Evolutionary conservation across 1,140 invertebrate genomes (phyloP).

Genomic region (Nasonia longicornis): DNA sequence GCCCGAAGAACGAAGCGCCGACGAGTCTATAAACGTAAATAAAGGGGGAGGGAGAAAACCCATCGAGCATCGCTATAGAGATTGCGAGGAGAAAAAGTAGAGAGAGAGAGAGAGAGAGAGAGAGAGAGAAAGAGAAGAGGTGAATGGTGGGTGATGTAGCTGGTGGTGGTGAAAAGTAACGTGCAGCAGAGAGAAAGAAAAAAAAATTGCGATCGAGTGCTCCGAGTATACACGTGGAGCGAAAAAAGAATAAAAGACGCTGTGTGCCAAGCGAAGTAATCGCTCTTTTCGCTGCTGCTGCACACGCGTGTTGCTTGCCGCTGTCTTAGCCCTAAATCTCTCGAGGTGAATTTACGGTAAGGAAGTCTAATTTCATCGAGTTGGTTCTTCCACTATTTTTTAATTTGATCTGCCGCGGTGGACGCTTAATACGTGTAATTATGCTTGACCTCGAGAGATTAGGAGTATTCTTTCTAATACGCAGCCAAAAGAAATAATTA

Average conservation of each 20-base stretch:
- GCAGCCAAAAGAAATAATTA: neutral
- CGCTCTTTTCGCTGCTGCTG: neutral
- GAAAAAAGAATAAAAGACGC: neutral
- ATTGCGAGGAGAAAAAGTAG: neutral
- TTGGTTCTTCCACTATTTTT: no score
- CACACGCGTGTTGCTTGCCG: no score
- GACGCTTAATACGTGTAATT: no score
- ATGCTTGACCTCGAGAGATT: neutral
- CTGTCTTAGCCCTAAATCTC: neutral
- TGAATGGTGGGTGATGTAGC: conserved; percentile 2
- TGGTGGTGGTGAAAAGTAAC: neutral
- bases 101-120: neutral
- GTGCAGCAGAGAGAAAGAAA: neutral
- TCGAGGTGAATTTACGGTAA: neutral
- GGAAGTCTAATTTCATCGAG: neutral
- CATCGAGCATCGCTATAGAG: neutral
- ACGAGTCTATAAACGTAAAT: conserved; percentile 2
- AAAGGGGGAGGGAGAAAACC: neutral
- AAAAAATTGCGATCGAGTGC: neutral
- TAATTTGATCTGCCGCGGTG: no score
- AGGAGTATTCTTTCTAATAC: neutral
- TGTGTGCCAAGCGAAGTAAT: neutral
- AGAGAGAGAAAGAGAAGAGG: neutral
- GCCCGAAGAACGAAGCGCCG: neutral
- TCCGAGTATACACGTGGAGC: neutral